These are phyloP conservation scores for Notarius lentiginosus DNA, from an alignment of 2,113 vertebrate species.

Conservation along the genomic window DNA sequence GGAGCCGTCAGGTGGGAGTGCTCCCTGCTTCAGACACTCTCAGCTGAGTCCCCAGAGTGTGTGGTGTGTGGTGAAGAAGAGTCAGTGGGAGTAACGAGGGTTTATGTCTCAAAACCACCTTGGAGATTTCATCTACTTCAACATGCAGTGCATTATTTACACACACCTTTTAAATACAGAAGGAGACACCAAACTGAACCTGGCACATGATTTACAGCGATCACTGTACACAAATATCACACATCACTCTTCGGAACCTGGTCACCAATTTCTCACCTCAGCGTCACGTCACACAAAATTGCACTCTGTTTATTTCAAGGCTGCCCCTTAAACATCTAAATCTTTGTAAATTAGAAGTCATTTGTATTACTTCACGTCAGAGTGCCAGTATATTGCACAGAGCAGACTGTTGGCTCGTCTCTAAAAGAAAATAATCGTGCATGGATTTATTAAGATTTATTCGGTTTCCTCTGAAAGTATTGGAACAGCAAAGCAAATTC, in stretches of 20 bases:
- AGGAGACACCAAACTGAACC: background rate
- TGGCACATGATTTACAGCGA: background rate
- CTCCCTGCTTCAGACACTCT: background rate
- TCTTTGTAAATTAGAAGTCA: background rate
- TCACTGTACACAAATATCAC: background rate
- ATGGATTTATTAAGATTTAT: background rate
- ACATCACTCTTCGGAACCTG: background rate
- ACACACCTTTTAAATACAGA: background rate
- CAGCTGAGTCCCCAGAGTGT: background rate
- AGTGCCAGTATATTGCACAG: background rate
- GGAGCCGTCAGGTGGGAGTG: background rate
- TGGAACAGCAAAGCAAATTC: background rate
- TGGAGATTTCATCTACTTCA: background rate
- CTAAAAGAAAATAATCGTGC: background rate
- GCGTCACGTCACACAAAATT: background rate
- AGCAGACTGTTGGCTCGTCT: background rate
- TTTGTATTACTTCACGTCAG: background rate
- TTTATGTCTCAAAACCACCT: background rate
- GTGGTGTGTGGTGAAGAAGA: background rate
- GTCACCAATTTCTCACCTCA: background rate
- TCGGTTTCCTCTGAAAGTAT: background rate
- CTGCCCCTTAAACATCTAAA: no score
- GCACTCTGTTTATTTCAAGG: background rate
- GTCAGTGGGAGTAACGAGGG: background rate
- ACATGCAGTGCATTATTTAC: background rate